These are phyloP conservation scores for Dolichotis patagonum DNA, from an alignment of 2,113 vertebrate species.

Conservation along the genomic window DNA sequence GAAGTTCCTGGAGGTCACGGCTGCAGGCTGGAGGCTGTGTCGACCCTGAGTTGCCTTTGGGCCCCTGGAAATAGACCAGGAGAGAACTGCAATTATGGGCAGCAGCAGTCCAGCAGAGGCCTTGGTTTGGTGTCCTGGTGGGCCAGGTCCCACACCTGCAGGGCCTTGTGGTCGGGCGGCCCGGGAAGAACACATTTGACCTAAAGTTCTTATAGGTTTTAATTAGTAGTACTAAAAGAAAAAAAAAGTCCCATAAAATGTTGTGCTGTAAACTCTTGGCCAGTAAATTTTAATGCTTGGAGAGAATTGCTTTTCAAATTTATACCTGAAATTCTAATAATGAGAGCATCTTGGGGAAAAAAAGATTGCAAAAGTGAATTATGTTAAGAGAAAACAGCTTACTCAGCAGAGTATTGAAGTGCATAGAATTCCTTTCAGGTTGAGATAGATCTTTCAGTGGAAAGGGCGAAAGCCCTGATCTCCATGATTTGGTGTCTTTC, in stretches of 20 bases:
- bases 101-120: neutral
- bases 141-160: neutral
- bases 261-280: neutral
- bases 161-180: neutral
- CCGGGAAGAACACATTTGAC: neutral
- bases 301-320: neutral
- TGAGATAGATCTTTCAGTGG: neutral
- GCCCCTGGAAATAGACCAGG: neutral
- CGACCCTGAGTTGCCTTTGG: neutral
- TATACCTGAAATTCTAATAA: neutral
- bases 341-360: neutral
- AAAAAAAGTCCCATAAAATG: neutral
- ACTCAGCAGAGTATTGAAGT: neutral
- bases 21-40: rapidly evolving
- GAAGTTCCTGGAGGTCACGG: neutral
- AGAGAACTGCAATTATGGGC: rapidly evolving
- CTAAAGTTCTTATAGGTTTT: neutral
- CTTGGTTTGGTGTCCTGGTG: neutral
- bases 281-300: neutral
- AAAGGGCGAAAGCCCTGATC: neutral
- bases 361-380: neutral
- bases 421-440: neutral
- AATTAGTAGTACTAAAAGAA: neutral
- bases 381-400: neutral
- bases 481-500: neutral